A percentile compares a stretch with the other conserved stretches of the same genome.
These are phyloP conservation scores for Eupithecia vulgata DNA, from an alignment of 2,888 invertebrate genomes.

Conservation along the genomic window DNA sequence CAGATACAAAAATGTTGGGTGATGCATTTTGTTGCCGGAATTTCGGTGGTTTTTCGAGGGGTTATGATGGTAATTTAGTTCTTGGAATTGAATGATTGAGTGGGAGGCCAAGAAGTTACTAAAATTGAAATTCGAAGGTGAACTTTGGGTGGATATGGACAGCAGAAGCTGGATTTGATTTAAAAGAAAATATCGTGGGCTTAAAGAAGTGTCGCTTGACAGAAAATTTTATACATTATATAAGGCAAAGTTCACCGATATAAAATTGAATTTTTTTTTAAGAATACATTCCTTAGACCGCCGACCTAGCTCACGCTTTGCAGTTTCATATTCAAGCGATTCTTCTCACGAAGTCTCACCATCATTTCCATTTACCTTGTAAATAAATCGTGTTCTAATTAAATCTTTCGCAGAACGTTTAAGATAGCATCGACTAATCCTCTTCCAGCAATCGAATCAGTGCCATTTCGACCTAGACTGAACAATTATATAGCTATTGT, in stretches of 20 bases:
- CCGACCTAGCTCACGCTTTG: too few relatives aligned
- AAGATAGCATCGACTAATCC: conserved; percentile 1
- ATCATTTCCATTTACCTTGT: background rate
- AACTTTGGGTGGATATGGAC: too few relatives aligned
- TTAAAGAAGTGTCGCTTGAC: too few relatives aligned
- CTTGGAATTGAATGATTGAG: background rate
- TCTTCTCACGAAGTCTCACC: background rate
- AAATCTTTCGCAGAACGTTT: conserved; percentile 1
- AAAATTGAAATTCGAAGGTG: background rate
- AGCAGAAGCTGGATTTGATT: too few relatives aligned
- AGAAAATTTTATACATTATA: too few relatives aligned
- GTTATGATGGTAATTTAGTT: background rate
- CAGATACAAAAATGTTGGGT: conserved; percentile 2
- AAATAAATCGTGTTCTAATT: background rate
- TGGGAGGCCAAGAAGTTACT: too few relatives aligned
- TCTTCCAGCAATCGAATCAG: background rate
- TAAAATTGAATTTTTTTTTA: too few relatives aligned
- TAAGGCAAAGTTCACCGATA: too few relatives aligned
- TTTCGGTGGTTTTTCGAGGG: background rate
- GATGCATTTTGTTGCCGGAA: background rate
- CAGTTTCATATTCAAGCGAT: background rate
- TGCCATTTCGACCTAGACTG: background rate
- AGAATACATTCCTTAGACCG: too few relatives aligned
- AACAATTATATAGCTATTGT: conserved; percentile 4
- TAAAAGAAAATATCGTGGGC: too few relatives aligned